A percentile compares a stretch with the other conserved stretches of the same genome.
Conservation (phyloP, 2,797 vertebrate species). For the Ptychobarbus kaznakovi region DNA sequence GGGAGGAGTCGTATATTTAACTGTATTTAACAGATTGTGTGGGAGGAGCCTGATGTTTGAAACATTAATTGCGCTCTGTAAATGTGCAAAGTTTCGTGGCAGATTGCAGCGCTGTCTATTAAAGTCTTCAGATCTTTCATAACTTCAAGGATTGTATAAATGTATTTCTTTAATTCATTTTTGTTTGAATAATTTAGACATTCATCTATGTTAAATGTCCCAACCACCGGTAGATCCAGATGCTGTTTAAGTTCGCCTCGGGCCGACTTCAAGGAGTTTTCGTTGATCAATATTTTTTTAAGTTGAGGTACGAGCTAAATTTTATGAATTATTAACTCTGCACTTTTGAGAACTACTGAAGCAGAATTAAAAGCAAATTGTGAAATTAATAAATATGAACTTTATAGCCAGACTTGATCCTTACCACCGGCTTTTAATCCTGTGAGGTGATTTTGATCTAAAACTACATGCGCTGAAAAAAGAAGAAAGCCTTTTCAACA, state of each 20-base stretch:
- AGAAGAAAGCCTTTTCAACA: conserved; percentile 34
- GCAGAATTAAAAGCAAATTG: conserved; percentile 50
- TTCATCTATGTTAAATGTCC: conserved; percentile 65
- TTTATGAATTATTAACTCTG: conserved; percentile 59
- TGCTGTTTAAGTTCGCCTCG: conserved; percentile 58
- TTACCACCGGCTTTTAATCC: conserved; percentile 28
- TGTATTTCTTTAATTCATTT: conserved; percentile 63
- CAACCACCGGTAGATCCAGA: conserved; percentile 50
- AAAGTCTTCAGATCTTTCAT: conserved; percentile 41
- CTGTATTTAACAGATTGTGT: conserved; percentile 15
- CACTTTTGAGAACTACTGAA: conserved; percentile 57
- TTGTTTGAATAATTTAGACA: conserved; percentile 63
- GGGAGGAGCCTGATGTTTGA: conserved; percentile 13
- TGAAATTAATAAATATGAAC: conserved; percentile 57
- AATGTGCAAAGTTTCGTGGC: conserved; percentile 31
- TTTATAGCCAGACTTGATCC: conserved; percentile 26
- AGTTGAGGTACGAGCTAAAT: conserved; percentile 57
- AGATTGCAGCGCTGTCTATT: conserved; percentile 18
- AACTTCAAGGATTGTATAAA: conserved; percentile 59
- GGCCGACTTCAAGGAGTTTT: conserved; percentile 58
- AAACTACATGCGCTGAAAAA: conserved; percentile 15
- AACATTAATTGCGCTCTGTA: background rate
- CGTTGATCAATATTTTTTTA: conserved; percentile 67
- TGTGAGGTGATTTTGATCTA: conserved; percentile 4
- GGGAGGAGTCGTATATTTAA: conserved; percentile 12